Percentiles rank a stretch among this genome's conserved stretches.
These are phyloP conservation scores for Morinoia aosen DNA, from an alignment of 2,888 invertebrate genomes.

Conservation along the genomic window DNA sequence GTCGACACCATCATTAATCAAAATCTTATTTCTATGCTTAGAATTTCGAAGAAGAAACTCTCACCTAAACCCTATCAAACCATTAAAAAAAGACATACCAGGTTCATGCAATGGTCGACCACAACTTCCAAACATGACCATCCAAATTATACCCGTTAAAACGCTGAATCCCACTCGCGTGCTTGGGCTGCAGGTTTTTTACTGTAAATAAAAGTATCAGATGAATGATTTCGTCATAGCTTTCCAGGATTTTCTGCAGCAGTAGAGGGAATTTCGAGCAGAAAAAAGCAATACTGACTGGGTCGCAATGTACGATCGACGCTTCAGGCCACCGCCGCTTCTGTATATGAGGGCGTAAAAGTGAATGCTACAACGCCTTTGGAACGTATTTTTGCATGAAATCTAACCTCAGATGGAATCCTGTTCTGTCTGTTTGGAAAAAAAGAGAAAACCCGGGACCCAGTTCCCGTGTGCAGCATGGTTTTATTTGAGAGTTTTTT, in stretches of 20 bases:
- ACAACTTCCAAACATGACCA: neutral
- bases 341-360: conserved; percentile 1
- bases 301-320: conserved; percentile 21
- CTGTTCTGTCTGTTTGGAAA: neutral
- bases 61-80: no score
- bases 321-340: neutral
- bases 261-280: conserved; percentile 7
- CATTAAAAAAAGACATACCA: neutral
- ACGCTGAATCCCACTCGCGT: neutral
- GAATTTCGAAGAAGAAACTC: no score
- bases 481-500: neutral
- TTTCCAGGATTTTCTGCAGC: conserved; percentile 36
- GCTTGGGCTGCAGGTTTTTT: conserved; percentile 1
- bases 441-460: neutral
- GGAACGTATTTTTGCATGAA: conserved; percentile 21
- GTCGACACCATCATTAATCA: neutral
- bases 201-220: conserved; percentile 24
- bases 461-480: neutral
- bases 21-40: no score
- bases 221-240: conserved; percentile 19
- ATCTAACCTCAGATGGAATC: conserved; percentile 33
- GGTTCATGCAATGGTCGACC: neutral
- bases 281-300: conserved; percentile 42
- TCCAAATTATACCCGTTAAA: neutral
- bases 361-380: conserved; percentile 38